Base-by-base conservation (phyloP, 1,140 invertebrate genomes). In the Leptinotarsa undecemlineata region DNA sequence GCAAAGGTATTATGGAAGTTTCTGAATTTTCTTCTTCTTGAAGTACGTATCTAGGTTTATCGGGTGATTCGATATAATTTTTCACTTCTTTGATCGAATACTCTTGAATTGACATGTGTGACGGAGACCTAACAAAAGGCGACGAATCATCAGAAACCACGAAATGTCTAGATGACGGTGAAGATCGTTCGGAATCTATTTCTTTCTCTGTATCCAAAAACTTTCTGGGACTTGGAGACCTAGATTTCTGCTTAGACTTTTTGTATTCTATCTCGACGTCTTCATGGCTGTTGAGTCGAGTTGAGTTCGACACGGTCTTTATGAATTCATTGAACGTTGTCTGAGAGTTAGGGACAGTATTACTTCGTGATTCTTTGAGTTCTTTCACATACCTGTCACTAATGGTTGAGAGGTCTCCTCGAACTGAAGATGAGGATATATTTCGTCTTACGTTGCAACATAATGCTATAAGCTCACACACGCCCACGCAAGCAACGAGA, bases 401-500 rank as follows among this genome's bases (percentile, higher is more conserved):
- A 3, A 77, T n/a, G 11, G 62, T 68, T n/a, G 70, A 47, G 21
- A 76, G 68, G 21, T 71, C 68, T 14, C 57, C 51, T n/a, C 26
- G 4, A 11, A 61, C 17, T 4, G 71, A 71, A 21, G 48, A 51
- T 19, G 47, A 67, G 47, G 61, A 71, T 26, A 78, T 62, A 62
- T 74, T 74, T 62, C 76, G 73, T 42, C 87, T 79, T 51, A 90
- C 86, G 79, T 89, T 88, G 77, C 85, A 85, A 62, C 89, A 82
- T 75, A 89, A 90, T 51, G 88, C 87, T 17, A 91, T 81, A 17
- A 92, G 86, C 83, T 94, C 92, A 73, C 91, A 73, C 3, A 91
- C 88, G 69, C 93, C 92, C 21, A 91, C 88, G 80, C 92, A 93
- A n/a, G 90, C 88, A 74, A 93, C 87, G 26, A 94, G 82, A 79